Percentiles rank a stretch among this genome's conserved stretches.
Evolutionary conservation across 2,888 invertebrate genomes (phyloP).

Genomic region (Phania funesta): DNA sequence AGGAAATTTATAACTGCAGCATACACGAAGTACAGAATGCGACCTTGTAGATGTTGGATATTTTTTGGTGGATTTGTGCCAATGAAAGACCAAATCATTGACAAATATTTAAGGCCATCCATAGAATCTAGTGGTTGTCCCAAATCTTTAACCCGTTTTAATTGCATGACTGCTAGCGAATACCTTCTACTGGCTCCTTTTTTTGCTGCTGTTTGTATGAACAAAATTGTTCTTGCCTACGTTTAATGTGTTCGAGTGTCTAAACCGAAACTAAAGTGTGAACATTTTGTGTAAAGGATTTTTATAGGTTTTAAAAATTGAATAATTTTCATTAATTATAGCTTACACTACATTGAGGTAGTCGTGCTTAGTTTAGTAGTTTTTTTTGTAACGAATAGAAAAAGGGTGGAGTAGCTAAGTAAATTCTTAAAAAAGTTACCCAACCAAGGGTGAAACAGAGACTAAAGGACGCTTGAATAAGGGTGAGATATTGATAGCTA

Average conservation of each 20-base stretch:
- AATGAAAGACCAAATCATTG: conserved; percentile 65
- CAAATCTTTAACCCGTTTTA: conserved; percentile 20
- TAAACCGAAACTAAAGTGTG: background rate
- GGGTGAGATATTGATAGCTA: too few relatives aligned
- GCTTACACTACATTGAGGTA: background rate
- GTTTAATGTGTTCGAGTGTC: background rate
- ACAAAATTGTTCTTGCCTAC: too few relatives aligned
- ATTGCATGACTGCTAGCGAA: background rate
- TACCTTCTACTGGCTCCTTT: background rate
- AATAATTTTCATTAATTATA: background rate
- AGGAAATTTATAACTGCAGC: conserved; percentile 47
- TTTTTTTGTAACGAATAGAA: too few relatives aligned
- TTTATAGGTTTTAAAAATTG: background rate
- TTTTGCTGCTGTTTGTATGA: background rate
- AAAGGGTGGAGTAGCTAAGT: too few relatives aligned
- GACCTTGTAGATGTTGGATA: background rate
- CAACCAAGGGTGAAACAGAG: too few relatives aligned
- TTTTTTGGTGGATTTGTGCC: conserved; percentile 65
- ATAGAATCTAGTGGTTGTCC: conserved; percentile 60
- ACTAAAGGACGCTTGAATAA: too few relatives aligned
- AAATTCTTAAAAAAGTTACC: too few relatives aligned
- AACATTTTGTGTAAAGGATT: background rate
- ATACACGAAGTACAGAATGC: conserved; percentile 65
- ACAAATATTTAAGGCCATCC: conserved; percentile 66
- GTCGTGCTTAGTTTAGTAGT: too few relatives aligned